Evolutionary conservation across 2,888 invertebrate genomes (phyloP).

Genomic region (Polydrusus pterygomalis): DNA sequence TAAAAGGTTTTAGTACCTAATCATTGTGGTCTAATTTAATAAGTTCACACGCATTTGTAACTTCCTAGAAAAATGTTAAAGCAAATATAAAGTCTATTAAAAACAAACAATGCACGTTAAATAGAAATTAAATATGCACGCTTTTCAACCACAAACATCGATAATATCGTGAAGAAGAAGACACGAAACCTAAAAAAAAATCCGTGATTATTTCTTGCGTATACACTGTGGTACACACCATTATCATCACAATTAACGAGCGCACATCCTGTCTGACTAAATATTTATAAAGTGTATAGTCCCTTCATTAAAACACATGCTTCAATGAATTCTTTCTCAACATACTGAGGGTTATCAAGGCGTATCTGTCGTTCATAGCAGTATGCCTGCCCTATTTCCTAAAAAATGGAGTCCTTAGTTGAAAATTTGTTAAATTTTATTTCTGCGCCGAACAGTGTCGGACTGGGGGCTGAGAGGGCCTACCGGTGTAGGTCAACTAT

Average conservation of each 20-base stretch:
- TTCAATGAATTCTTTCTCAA: slow-evolving; percentile 25
- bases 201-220: slow-evolving; percentile 31
- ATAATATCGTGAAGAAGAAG: slow-evolving; percentile 7
- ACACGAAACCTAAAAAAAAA: slow-evolving; percentile 24
- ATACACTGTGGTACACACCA: neutral
- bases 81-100: no score
- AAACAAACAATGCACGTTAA: neutral
- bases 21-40: no score
- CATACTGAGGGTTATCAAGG: neutral
- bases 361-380: neutral
- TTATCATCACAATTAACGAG: slow-evolving; percentile 34
- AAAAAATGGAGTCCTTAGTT: neutral
- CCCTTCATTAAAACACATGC: slow-evolving; percentile 31
- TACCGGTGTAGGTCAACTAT: no score
- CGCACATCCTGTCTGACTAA: slow-evolving; percentile 38
- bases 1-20: no score
- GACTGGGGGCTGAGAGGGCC: no score
- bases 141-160: neutral
- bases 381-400: neutral
- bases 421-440: neutral
- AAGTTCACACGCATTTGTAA: no score
- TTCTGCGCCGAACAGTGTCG: no score
- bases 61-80: no score
- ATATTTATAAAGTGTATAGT: slow-evolving; percentile 36
- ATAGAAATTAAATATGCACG: neutral